Percentiles rank a stretch among this genome's conserved stretches.
phyloP scores from a whole-genome alignment of 2,113 vertebrate species.

The Saguinus midas region DNA sequence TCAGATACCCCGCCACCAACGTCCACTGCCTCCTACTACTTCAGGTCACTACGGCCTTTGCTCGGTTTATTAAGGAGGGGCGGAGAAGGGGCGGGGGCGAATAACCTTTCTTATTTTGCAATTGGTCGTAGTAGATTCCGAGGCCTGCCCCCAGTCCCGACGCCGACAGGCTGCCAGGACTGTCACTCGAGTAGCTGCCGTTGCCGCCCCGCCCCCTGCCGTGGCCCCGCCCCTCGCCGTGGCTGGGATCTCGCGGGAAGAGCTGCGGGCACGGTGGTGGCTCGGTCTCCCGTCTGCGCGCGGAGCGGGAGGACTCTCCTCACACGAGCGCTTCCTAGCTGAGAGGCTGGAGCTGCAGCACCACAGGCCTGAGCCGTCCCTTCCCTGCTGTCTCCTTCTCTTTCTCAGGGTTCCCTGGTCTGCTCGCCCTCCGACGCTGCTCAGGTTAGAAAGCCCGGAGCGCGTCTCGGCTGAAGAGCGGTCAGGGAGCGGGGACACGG shows the following conservation, averaged over 20 bases:
- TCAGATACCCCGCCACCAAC: accelerated
- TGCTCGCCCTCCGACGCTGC: constrained; percentile 20
- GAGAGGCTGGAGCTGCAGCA: constrained; percentile 53
- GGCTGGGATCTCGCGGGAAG: constrained; percentile 81
- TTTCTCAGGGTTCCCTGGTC: not conserved
- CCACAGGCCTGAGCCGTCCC: constrained; percentile 64
- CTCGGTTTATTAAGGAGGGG: not conserved
- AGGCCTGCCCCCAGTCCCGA: not conserved
- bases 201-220: not conserved
- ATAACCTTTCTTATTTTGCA: not conserved
- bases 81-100: not conserved
- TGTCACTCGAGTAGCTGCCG: constrained; percentile 17
- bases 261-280: constrained; percentile 61
- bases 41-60: not conserved
- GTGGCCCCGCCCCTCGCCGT: constrained; percentile 37
- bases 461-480: not conserved
- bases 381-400: not conserved
- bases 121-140: not conserved
- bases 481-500: not conserved
- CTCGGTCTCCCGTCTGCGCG: constrained; percentile 35
- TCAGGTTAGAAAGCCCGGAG: constrained; percentile 64
- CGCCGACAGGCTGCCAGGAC: not conserved
- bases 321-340: constrained; percentile 52
- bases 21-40: not conserved
- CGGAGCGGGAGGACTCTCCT: constrained; percentile 44